These are phyloP conservation scores for Origma solitaria DNA, from an alignment of 2,113 vertebrate species.

Conservation along the genomic window DNA sequence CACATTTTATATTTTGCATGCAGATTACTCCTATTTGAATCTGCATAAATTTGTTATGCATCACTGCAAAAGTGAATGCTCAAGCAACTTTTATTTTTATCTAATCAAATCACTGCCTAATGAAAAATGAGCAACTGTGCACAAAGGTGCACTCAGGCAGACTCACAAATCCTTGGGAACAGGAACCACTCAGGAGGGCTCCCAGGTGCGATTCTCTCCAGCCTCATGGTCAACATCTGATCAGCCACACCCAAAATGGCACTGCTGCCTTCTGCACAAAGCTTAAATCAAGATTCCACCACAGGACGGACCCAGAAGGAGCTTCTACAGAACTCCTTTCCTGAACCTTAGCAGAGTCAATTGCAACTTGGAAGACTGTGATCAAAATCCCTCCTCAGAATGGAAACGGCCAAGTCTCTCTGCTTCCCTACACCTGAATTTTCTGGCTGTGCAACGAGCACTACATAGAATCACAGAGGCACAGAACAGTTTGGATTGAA, in stretches of 20 bases:
- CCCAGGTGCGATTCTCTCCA: background rate
- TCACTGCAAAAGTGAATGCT: slow-evolving; percentile 72
- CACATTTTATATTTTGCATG: slow-evolving; percentile 72
- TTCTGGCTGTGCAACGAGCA: background rate
- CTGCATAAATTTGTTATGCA: slow-evolving; percentile 77
- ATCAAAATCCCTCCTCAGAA: background rate
- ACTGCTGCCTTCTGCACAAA: background rate
- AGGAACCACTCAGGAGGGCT: background rate
- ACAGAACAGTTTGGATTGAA: background rate
- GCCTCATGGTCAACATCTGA: background rate
- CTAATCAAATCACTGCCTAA: slow-evolving; percentile 77
- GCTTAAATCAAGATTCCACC: background rate
- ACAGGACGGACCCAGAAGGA: background rate
- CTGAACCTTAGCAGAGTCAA: background rate
- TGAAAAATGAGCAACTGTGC: slow-evolving; percentile 68
- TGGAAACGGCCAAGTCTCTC: background rate
- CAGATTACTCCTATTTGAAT: slow-evolving; percentile 70
- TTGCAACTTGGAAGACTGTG: background rate
- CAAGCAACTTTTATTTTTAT: slow-evolving; percentile 81
- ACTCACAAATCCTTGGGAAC: background rate
- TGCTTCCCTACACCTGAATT: background rate
- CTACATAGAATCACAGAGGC: background rate
- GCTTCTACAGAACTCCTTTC: background rate
- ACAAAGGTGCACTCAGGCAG: slow-evolving; percentile 38
- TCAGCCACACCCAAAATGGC: background rate